Base-by-base conservation (phyloP, 2,113 vertebrate genomes). In the Nesoenas mayeri region DNA sequence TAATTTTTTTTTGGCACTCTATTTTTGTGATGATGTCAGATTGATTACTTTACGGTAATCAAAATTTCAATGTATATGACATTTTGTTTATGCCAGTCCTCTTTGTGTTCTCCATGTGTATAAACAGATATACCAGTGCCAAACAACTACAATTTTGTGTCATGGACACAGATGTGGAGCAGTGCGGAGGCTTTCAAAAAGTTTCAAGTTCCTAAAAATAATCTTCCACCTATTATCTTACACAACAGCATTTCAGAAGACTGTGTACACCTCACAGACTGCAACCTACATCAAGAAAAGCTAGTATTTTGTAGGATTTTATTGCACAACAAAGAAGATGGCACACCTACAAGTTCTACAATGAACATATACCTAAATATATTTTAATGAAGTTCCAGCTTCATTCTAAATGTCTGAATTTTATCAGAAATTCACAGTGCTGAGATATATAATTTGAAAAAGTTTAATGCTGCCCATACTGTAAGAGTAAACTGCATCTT, bases 1-100 rank as follows among this genome's bases (percentile, higher is more conserved):
- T 77, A 91, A 93, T 92, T 84, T 79, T 70, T 47, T 87, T 60
- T 84, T 96, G 91, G 94, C 85, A 34, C 47, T 89, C 57, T 8
- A 24, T 91, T 90, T 93, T 66, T 70, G 56, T 91, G 78, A 95
- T 94, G 89, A 93, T 97, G 93, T 97, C 95, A 97, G 93, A 95
- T 89, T 97, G 97, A 97, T 96, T 97, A 97, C 93, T 95, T 96
- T 97, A 88, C 80, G 54, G 28, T 91, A 94, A 97, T 97, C 95
- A 96, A 96, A 97, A 97, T 97, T 95, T 94, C 96, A 97, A 97
- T 85, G 95, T 94, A 88, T 95, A 94, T 95, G 97, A 97, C 96
- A 93, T 94, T 95, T 96, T 98, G 97, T 97, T 98, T 98, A 98
- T 96, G 93, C 93, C 90, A 83, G 87, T 91, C 80, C 73, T 97